Evolutionary conservation across 2,113 vertebrate genomes (phyloP), one percentile per base, ranked within the genome.

Genomic region (Phylloscopus trochilus): DNA sequence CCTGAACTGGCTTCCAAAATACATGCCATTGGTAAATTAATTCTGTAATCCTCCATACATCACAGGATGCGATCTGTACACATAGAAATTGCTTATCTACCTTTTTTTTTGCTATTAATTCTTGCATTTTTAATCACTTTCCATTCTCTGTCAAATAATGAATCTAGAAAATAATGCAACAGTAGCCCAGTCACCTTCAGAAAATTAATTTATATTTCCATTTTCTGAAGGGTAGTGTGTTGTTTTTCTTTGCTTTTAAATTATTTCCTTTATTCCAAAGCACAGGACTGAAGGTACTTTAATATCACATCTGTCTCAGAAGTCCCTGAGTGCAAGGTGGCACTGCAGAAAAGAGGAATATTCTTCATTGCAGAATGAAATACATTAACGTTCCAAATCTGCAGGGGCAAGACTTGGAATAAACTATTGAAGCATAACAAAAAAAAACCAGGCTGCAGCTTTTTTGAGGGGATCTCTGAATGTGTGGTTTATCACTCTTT

Each of bases 21-120:
- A 91, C 92, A 86, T 81, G 28, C 37, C 72, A 90, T 22, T 28
- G 10, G 44, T 68, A 88, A 91, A 91, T 89, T 93, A 80, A 83
- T 92, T 93, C 75, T 70, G 44, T 92, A 93, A 95, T 88, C 83
- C 78, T 93, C 84, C 76, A 64, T 72, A 60, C 46, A 21, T 41
- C 60, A 55, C 41, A 53, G 74, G 47, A 93, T 86, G 55, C 31
- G 93, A 94, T 83, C 79, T 95, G 63, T 59, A 81, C 41, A 83
- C 44, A 44, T 24, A 81, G 39, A 23, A 83, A 47, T 88, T 79
- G 37, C 56, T 91, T 84, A 76, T 62, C 64, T 95, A 28, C 17
- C n/a, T n/a, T n/a, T 62, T 92, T 62, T 95, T 90, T 87, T 76
- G n/a, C 46, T 72, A 85, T 74, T 89, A 90, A 85, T 92, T 93